phyloP scores from a whole-genome alignment of 92 coral and sea anemone genomes.

The Diadumene lineata region DNA sequence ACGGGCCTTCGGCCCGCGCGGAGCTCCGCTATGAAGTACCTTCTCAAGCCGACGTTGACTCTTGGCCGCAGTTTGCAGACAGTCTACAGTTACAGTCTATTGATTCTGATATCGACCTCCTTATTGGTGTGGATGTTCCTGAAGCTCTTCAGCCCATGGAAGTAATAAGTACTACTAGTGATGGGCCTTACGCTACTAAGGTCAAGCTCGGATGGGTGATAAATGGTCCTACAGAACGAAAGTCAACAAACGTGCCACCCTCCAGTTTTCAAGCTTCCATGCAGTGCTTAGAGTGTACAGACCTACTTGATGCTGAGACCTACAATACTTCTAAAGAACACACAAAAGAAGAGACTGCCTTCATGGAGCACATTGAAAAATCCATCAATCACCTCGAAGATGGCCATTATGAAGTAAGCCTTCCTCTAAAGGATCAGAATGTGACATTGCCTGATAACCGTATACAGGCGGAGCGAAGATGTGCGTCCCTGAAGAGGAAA shows the following conservation, averaged over 20 bases:
- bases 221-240: conserved; percentile 62
- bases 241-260: conserved; percentile 9
- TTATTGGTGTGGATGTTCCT: conserved; percentile 51
- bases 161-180: conserved; percentile 26
- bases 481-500: conserved; percentile 22
- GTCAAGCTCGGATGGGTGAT: conserved; percentile 54
- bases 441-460: conserved; percentile 32
- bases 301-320: conserved; percentile 35
- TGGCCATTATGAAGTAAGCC: conserved; percentile 37
- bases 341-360: conserved; percentile 28
- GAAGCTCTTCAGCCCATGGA: conserved; percentile 49
- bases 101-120: conserved; percentile 41
- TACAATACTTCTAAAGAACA: conserved; percentile 3
- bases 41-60: conserved; percentile 44
- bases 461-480: conserved; percentile 48
- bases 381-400: conserved; percentile 36
- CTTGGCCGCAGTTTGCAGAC: conserved; percentile 52
- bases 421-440: conserved; percentile 35
- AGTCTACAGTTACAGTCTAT: conserved; percentile 24
- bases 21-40: conserved; percentile 43
- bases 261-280: conserved; percentile 26
- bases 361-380: conserved; percentile 33
- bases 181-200: conserved; percentile 51
- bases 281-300: conserved; percentile 47
- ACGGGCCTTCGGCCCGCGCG: too few species aligned